A percentile compares a stretch with the other conserved stretches of the same genome.
Conservation (phyloP, 2,888 invertebrate species). For the Mythimna vitellina region DNA sequence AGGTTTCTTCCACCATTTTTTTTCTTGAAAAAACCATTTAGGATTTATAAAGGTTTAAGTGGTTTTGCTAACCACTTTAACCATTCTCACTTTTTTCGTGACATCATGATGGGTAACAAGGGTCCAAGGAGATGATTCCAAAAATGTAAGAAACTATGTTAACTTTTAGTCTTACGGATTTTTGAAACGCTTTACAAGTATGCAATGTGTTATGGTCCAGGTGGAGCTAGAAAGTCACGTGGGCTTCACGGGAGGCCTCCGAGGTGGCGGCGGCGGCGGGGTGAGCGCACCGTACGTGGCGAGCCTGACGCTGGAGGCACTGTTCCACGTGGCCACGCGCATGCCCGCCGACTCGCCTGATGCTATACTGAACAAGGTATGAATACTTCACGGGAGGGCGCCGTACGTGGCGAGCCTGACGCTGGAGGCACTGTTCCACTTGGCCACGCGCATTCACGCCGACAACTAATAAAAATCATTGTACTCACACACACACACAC, state of each 20-base stretch:
- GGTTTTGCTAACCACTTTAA: too few species aligned
- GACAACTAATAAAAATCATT: conserved; percentile 77
- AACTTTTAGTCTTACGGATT: too few species aligned
- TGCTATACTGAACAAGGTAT: conserved; percentile 95
- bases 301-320: conserved; percentile 97
- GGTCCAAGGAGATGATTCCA: too few species aligned
- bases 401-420: conserved; percentile 98
- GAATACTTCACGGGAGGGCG: background rate
- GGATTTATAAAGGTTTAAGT: too few species aligned
- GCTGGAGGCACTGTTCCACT: conserved; percentile 98
- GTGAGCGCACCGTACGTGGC: conserved; percentile 98
- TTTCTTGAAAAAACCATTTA: too few species aligned
- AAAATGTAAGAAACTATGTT: too few species aligned
- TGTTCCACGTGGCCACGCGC: conserved; percentile 99
- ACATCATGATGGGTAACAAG: too few species aligned
- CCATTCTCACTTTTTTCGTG: too few species aligned
- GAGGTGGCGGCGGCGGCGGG: conserved; percentile 97
- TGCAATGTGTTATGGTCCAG: conserved; percentile 69
- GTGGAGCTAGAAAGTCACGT: conserved; percentile 98
- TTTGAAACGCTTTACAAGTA: too few species aligned
- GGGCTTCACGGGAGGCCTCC: conserved; percentile 98
- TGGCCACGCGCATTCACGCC: conserved; percentile 98
- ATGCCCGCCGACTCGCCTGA: conserved; percentile 98
- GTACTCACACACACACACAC: too few species aligned
- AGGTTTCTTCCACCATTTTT: too few species aligned